These are phyloP conservation scores for Conops quadrifasciatus DNA, from an alignment of 2,888 invertebrate genomes.

Conservation along the genomic window DNA sequence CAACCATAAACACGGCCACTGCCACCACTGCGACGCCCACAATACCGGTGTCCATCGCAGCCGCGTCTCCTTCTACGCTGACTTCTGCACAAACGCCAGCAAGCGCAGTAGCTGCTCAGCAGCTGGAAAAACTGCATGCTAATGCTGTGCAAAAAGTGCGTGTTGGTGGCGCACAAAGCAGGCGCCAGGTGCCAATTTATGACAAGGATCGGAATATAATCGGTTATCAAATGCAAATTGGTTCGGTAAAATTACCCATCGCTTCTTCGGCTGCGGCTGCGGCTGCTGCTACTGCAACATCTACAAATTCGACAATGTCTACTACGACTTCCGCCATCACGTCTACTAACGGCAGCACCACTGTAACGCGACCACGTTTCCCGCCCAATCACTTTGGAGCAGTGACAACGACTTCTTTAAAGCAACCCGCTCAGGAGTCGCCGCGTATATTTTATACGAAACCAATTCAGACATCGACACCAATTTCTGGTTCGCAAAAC, in stretches of 20 bases:
- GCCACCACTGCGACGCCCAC: neutral
- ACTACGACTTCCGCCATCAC: constrained; percentile 36
- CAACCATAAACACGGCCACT: constrained; percentile 2
- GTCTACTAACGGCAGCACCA: constrained; percentile 31
- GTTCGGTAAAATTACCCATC: constrained; percentile 5
- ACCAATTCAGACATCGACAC: constrained; percentile 44
- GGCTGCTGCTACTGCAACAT: constrained; percentile 27
- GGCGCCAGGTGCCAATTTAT: constrained; percentile 43
- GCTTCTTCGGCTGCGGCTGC: constrained; percentile 23
- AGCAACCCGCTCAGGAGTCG: constrained; percentile 45
- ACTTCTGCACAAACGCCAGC: neutral
- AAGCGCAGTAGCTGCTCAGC: constrained; percentile 6
- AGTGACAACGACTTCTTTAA: constrained; percentile 19
- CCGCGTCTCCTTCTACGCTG: neutral
- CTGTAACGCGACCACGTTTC: neutral
- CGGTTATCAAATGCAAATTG: constrained; percentile 42
- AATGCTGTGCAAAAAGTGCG: constrained; percentile 27
- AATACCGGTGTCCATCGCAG: neutral
- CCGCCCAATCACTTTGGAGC: neutral
- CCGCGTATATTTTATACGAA: constrained; percentile 47
- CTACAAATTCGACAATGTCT: constrained; percentile 42
- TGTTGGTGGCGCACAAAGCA: neutral
- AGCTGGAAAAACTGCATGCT: constrained; percentile 21
- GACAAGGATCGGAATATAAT: constrained; percentile 47
- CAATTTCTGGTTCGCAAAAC: constrained; percentile 26